Percentiles rank a stretch among this genome's conserved stretches.
Evolutionary conservation across 2,888 invertebrate species (phyloP).

Genomic region (Atherix ibis): DNA sequence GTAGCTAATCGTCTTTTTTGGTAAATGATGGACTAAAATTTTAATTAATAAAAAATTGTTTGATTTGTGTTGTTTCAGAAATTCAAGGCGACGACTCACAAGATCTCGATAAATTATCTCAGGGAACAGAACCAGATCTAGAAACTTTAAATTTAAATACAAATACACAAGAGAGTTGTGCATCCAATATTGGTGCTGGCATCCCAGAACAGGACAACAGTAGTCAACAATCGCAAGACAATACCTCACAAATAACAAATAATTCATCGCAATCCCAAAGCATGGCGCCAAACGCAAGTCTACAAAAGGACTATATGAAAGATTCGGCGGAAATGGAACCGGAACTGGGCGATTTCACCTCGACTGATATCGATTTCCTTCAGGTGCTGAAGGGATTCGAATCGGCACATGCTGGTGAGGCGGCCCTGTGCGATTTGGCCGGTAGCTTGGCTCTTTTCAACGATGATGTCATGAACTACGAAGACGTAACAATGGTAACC

Average conservation of each 20-base stretch:
- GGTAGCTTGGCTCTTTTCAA: constrained; percentile 19
- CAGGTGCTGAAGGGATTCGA: constrained; percentile 65
- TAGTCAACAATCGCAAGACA: too few species aligned
- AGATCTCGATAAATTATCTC: too few species aligned
- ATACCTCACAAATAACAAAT: too few species aligned
- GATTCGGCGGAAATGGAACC: constrained; percentile 50
- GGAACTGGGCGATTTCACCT: constrained; percentile 43
- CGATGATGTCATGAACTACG: constrained; percentile 15
- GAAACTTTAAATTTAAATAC: too few species aligned
- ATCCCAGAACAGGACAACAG: too few species aligned
- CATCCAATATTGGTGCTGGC: too few species aligned
- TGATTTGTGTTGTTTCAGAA: background rate
- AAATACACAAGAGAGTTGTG: too few species aligned
- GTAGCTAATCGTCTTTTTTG: background rate
- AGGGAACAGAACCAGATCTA: too few species aligned
- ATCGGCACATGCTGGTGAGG: constrained; percentile 19
- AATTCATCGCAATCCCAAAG: too few species aligned
- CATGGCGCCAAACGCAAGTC: too few species aligned
- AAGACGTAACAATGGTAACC: constrained; percentile 12
- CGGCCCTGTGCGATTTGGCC: constrained; percentile 26
- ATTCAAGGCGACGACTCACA: background rate
- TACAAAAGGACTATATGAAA: constrained; percentile 39
- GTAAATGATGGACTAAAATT: background rate
- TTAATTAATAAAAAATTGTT: background rate
- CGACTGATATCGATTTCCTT: constrained; percentile 48